A percentile compares a stretch with the other conserved stretches of the same genome.
Conservation (phyloP, 2,797 vertebrate genomes). For the Austrolebias charrua region DNA sequence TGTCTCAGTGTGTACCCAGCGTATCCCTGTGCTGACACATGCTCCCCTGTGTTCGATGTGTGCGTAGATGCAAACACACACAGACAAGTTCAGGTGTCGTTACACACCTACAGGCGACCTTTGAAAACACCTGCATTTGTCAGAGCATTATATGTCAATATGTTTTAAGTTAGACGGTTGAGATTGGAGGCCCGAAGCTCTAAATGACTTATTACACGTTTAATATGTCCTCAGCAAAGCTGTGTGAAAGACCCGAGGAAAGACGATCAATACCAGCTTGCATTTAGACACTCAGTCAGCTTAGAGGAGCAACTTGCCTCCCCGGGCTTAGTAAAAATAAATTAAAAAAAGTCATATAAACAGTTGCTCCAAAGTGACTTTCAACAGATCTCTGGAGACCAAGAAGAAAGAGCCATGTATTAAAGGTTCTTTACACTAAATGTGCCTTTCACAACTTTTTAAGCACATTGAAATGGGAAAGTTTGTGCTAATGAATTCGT, state of each 20-base stretch:
- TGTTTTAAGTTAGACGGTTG: slow-evolving; percentile 66
- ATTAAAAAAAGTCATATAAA: slow-evolving; percentile 49
- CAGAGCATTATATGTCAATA: slow-evolving; percentile 60
- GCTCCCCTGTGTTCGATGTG: slow-evolving; percentile 55
- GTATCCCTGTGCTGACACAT: slow-evolving; percentile 55
- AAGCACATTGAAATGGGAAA: slow-evolving; percentile 5
- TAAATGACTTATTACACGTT: slow-evolving; percentile 76
- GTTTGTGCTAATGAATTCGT: slow-evolving; percentile 1
- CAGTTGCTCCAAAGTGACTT: slow-evolving; percentile 45
- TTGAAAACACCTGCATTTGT: slow-evolving; percentile 54
- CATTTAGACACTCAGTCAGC: slow-evolving; percentile 67
- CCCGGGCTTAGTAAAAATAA: slow-evolving; percentile 47
- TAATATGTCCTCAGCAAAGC: slow-evolving; percentile 72
- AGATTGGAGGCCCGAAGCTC: slow-evolving; percentile 64
- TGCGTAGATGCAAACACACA: slow-evolving; percentile 33
- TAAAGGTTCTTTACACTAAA: slow-evolving; percentile 6
- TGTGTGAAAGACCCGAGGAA: slow-evolving; percentile 68
- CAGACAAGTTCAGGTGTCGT: slow-evolving; percentile 37
- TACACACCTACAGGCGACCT: slow-evolving; percentile 48
- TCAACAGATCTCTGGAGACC: slow-evolving; percentile 33
- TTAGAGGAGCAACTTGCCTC: slow-evolving; percentile 57
- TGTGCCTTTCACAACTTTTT: slow-evolving; percentile 10
- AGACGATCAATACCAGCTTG: slow-evolving; percentile 70
- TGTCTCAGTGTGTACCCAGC: slow-evolving; percentile 56
- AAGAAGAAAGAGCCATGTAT: slow-evolving; percentile 13